Base-by-base conservation (phyloP, 2,888 invertebrate genomes). In the Diarsia mendica region DNA sequence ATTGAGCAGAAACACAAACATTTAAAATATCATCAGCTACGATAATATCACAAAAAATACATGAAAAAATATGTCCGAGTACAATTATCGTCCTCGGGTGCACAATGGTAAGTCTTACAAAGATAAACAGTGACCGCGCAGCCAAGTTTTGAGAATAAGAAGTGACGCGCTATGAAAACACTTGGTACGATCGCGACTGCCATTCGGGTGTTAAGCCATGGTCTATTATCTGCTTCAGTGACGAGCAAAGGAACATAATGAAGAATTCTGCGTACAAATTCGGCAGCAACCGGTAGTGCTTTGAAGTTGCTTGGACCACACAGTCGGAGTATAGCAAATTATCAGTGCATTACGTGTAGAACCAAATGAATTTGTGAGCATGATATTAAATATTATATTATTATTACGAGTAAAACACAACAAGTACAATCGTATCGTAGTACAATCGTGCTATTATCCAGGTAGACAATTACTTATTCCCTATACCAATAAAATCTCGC, bases 1-100 rank as follows among this genome's bases (percentile, higher is more conserved):
- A 93, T 94, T 93, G 95, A 95, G 94, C 94, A 95, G 95, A 95
- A 95, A 95, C 90, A 93, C 91, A 96, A 96, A 96, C 95, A 96
- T 95, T 95, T 93, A 94, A 94, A 95, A 95, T 91, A 94, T 95
- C 95, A 95, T 96, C 95, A 95, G 90, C 89, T 84, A 87, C 88
- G 90, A 93, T 93, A 91, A 90, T 90, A 90, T 86, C 87, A 85
- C 85, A 85, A 85, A 86, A 87, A 87, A 84, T 72, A 82, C 53
- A 69, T 85, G 80, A 90, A 89, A 89, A 91, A 91, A 89, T 86
- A 90, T 91, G 91, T 91, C 90, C 88, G 86, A 86, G 89, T 87
- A 93, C 93, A 93, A 95, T 94, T 92, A 94, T 92, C 88, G 91
- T 89, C 89, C 87, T 90, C 92, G 88, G 92, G 90, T 90, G 92